These are phyloP conservation scores for Notolabrus celidotus DNA, from an alignment of 2,797 vertebrate species.

Conservation along the genomic window DNA sequence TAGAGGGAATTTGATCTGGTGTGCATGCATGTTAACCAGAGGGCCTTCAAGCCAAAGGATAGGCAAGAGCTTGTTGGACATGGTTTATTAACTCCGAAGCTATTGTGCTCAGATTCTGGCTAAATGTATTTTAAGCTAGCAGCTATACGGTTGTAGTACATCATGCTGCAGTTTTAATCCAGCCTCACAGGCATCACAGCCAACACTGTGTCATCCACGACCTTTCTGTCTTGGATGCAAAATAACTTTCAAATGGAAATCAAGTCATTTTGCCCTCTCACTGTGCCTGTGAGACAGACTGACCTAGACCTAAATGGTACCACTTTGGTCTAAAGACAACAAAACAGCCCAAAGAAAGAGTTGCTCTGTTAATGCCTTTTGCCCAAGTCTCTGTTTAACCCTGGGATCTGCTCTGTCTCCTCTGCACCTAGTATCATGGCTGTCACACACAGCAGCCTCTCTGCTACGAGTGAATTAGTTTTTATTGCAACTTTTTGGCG, in stretches of 20 bases:
- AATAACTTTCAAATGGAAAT: slow-evolving; percentile 59
- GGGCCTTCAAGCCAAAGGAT: slow-evolving; percentile 12
- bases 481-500: too few relatives aligned
- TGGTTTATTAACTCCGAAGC: not conserved
- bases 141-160: slow-evolving; percentile 19
- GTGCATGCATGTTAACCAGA: slow-evolving; percentile 3
- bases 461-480: too few relatives aligned
- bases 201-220: slow-evolving; percentile 32
- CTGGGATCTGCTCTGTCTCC: not conserved
- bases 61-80: slow-evolving; percentile 4
- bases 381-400: slow-evolving; percentile 12
- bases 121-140: not conserved
- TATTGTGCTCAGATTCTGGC: not conserved
- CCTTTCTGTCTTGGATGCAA: slow-evolving; percentile 47
- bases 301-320: slow-evolving; percentile 22
- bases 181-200: slow-evolving; percentile 32
- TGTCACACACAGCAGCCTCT: not conserved
- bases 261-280: slow-evolving; percentile 17
- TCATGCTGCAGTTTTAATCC: slow-evolving; percentile 26
- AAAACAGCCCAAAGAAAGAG: slow-evolving; percentile 16
- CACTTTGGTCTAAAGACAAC: slow-evolving; percentile 29
- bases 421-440: not conserved
- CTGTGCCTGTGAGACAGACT: slow-evolving; percentile 1
- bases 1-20: slow-evolving; percentile 10
- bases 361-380: slow-evolving; percentile 2